Evolutionary conservation across 2,113 vertebrate species (phyloP), one percentile per base, ranked within the genome.

Genomic region (Nothocercus julius): DNA sequence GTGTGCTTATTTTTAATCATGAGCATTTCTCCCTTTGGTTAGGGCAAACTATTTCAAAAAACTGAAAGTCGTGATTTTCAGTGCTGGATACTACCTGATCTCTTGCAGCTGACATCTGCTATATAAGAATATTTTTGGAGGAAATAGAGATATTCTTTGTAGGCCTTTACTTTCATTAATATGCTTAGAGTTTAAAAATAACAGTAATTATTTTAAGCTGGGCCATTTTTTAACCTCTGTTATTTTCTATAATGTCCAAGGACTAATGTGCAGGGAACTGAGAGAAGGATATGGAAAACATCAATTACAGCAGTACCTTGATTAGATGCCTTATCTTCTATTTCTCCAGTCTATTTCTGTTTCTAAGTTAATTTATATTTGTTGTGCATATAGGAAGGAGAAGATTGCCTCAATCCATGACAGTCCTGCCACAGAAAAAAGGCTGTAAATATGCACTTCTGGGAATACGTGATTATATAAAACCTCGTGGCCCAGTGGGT

Each of bases 401-500:
- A 54, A 79, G 40, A 30, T 34, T 82, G 51, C 10, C 25, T 78
- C 32, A 8, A 40, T 28, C 72, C 6, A 4, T 15, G 24, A 21
- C 12, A 61, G 13, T 69, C 61, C 22, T 56, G 20, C 20, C 28
- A 32, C 47, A 76, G 42, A 25, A 14, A 47, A 61, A 32, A 34
- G 58, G 8, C 59, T 86, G 20, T 49, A 54, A 77, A 56, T 53
- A 9, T 11, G 8, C 11, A 24, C 18, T 84, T 73, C 9, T 17
- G 32, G 47, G 20, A 54, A 5, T 14, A 25, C 10, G 8, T n/a
- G 16, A 7, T 80, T 32, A 30, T 61, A 40, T 40, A 66, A 56
- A 2, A 44, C 25, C 38, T 9, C 0, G 0, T 34, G 30, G 53
- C 13, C 17, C 28, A 61, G 30, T 20, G 77, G n/a, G 36, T n/a